A percentile compares a stretch with the other conserved stretches of the same genome.
These are phyloP conservation scores for Rhyzopertha dominica DNA, from an alignment of 1,140 invertebrate species.

Conservation along the genomic window DNA sequence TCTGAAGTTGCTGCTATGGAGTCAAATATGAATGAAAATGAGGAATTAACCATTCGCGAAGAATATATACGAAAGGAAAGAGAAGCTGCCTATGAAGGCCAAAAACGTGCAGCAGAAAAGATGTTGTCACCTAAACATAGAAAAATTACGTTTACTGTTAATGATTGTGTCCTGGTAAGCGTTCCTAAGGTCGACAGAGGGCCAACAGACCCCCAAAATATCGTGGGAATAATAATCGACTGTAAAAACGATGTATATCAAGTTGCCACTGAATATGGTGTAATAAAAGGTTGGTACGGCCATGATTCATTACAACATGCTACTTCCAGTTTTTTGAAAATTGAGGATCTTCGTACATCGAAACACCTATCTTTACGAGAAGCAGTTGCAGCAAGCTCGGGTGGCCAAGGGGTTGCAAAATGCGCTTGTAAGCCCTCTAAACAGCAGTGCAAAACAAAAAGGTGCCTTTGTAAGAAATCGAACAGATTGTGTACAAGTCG, in stretches of 20 bases:
- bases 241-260: conserved; percentile 25
- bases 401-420: conserved; percentile 15
- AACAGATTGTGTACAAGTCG: no score
- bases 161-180: conserved; percentile 24
- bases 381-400: conserved; percentile 15
- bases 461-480: conserved; percentile 18
- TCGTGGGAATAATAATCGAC: conserved; percentile 25
- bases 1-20: conserved; percentile 11
- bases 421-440: conserved; percentile 17
- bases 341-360: no score
- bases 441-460: conserved; percentile 13
- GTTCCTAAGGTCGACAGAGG: conserved; percentile 30
- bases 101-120: conserved; percentile 32
- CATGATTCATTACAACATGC: no score
- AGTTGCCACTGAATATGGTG: conserved; percentile 27
- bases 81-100: conserved; percentile 18
- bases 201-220: conserved; percentile 23
- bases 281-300: conserved; percentile 32
- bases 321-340: no score
- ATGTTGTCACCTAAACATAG: conserved; percentile 20
- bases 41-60: conserved; percentile 26
- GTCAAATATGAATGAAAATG: conserved; percentile 16
- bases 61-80: conserved; percentile 22
- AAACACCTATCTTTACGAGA: no score
- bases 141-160: conserved; percentile 24